phyloP scores from a whole-genome alignment of 2,113 vertebrate genomes.

The Hyaena hyaena region DNA sequence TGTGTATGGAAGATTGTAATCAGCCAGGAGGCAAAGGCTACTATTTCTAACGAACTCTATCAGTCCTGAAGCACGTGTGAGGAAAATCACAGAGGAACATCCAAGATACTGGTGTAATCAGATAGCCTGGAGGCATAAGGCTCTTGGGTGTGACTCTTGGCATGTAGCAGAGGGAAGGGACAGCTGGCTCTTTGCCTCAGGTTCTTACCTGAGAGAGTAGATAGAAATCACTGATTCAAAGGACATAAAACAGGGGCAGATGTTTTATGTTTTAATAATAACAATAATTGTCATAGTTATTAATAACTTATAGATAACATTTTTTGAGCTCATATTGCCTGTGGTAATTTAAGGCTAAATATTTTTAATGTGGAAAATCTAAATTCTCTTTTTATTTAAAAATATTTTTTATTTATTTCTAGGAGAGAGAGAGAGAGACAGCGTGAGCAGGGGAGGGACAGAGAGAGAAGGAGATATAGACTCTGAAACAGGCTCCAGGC shows the following conservation, averaged over 20 bases:
- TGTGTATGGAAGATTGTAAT: background rate
- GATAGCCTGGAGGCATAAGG: background rate
- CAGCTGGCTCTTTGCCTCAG: background rate
- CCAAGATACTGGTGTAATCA: background rate
- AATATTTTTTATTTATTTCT: too few relatives aligned
- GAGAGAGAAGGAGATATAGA: too few relatives aligned
- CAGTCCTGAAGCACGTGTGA: background rate
- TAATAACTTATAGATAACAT: background rate
- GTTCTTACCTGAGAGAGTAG: background rate
- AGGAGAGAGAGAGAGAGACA: too few relatives aligned
- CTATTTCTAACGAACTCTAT: background rate
- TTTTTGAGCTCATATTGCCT: background rate
- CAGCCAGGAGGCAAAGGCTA: background rate
- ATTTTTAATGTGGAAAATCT: slow-evolving; percentile 36
- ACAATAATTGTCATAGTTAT: background rate
- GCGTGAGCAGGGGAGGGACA: too few relatives aligned
- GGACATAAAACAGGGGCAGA: background rate
- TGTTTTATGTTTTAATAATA: background rate
- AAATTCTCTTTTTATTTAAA: background rate
- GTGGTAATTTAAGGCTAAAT: background rate
- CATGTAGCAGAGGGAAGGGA: background rate
- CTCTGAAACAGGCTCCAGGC: too few relatives aligned
- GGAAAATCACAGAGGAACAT: background rate
- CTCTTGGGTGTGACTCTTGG: background rate
- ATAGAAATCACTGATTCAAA: background rate